A percentile compares a stretch with the other conserved stretches of the same genome.
Evolutionary conservation across 2,797 vertebrate species (phyloP).

Genomic region (Denticeps clupeoides): DNA sequence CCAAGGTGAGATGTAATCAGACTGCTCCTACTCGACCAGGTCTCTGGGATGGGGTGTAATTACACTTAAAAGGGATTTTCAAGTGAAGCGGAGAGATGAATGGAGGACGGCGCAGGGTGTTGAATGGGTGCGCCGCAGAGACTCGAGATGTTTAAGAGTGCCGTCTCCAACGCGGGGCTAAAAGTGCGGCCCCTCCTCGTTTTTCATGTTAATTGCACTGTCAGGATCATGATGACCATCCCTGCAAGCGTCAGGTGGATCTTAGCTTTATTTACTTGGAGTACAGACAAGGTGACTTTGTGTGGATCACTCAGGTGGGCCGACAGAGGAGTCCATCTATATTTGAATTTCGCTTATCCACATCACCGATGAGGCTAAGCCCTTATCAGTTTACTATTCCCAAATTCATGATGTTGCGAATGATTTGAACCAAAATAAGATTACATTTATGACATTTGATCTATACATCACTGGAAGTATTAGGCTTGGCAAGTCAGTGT

Average conservation of each 20-base stretch:
- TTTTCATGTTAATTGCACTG: slow-evolving; percentile 58
- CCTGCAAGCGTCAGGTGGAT: not conserved
- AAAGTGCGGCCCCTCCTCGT: slow-evolving; percentile 45
- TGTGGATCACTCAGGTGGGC: too few species aligned
- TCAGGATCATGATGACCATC: slow-evolving; percentile 30
- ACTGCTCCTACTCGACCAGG: slow-evolving; percentile 28
- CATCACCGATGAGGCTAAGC: too few species aligned
- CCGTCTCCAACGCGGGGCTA: slow-evolving; percentile 23
- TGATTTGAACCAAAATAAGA: too few species aligned
- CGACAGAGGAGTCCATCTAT: too few species aligned
- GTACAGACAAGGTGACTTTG: slow-evolving; percentile 43
- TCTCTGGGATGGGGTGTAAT: slow-evolving; percentile 43
- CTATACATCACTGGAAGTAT: too few species aligned
- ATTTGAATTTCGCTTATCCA: too few species aligned
- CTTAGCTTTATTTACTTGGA: not conserved
- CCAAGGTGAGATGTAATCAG: slow-evolving; percentile 67
- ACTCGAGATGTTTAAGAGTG: slow-evolving; percentile 13
- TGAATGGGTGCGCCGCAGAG: slow-evolving; percentile 18
- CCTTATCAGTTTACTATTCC: too few species aligned
- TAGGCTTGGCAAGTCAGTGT: too few species aligned
- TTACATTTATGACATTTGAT: too few species aligned
- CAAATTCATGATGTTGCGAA: too few species aligned
- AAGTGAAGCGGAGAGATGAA: slow-evolving; percentile 44
- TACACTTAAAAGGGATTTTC: slow-evolving; percentile 37
- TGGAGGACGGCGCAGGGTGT: slow-evolving; percentile 25